Conservation (phyloP, 2,888 invertebrate genomes). For the Cephonodes hylas region DNA sequence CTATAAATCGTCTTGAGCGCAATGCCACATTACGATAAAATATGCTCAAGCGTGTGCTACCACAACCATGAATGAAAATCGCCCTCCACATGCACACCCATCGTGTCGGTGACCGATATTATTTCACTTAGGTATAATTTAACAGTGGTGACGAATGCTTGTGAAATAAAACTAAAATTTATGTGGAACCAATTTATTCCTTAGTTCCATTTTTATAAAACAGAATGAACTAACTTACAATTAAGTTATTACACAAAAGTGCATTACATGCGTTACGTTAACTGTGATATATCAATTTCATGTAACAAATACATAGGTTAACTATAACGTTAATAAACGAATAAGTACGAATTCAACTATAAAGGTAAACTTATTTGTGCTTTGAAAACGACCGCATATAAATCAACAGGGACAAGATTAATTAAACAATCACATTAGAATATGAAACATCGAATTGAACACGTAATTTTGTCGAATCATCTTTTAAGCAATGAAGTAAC, state of each 20-base stretch:
- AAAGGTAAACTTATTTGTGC: conserved; percentile 48
- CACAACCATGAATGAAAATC: not conserved
- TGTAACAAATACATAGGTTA: conserved; percentile 49
- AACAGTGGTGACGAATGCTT: not conserved
- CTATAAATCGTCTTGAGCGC: not conserved
- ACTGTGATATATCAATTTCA: conserved; percentile 43
- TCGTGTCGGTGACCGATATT: not conserved
- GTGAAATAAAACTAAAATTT: not conserved
- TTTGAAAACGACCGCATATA: conserved; percentile 44
- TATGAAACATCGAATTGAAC: conserved; percentile 18
- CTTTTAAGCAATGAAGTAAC: not conserved
- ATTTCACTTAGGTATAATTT: not conserved
- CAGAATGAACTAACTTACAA: conserved; percentile 62
- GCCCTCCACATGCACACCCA: not conserved
- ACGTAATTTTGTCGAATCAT: conserved; percentile 4
- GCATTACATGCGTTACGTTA: conserved; percentile 66
- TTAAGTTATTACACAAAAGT: conserved; percentile 60
- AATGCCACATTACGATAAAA: not conserved
- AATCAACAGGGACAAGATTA: conserved; percentile 29
- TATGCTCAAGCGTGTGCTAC: not conserved
- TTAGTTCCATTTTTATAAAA: conserved; percentile 60
- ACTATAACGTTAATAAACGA: conserved; percentile 57
- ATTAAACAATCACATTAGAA: conserved; percentile 15
- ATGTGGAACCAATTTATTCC: conserved; percentile 55
- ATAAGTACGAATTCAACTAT: conserved; percentile 52